Percentiles rank a stretch among this genome's conserved stretches.
Evolutionary conservation across 2,113 vertebrate species (phyloP).

Genomic region (Typhlomys cinereus): DNA sequence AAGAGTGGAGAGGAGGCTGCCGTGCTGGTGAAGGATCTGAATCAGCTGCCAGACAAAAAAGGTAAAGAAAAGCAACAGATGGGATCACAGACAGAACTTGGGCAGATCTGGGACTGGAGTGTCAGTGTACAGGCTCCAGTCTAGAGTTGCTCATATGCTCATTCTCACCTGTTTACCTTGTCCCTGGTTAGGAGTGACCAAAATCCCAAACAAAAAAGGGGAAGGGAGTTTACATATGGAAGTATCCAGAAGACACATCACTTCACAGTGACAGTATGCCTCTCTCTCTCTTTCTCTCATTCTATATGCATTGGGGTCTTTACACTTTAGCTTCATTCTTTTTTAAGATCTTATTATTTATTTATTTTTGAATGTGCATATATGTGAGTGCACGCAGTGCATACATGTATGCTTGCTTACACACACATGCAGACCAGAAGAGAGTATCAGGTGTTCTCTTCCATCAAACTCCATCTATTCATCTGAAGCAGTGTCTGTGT

Average conservation of each 20-base stretch:
- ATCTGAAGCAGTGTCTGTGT: too few relatives aligned
- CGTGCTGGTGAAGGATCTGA: constrained; percentile 43
- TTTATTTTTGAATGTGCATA: too few relatives aligned
- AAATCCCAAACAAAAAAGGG: neutral
- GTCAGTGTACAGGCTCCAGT: neutral
- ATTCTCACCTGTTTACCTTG: neutral
- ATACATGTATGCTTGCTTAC: too few relatives aligned
- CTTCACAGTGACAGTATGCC: neutral
- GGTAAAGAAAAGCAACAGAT: neutral
- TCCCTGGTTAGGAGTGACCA: neutral
- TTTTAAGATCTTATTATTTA: too few relatives aligned
- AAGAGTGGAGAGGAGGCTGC: constrained; percentile 44
- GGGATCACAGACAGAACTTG: neutral
- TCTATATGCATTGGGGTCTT: neutral
- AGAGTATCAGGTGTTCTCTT: too few relatives aligned
- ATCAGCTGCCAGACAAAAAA: constrained; percentile 13
- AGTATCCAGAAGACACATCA: neutral
- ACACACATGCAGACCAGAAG: too few relatives aligned
- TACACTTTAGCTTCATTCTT: neutral
- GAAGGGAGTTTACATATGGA: neutral
- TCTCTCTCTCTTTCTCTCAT: neutral
- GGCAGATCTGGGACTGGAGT: neutral
- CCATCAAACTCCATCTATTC: too few relatives aligned
- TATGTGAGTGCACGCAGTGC: too few relatives aligned
- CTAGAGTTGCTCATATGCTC: neutral